Percentiles rank a stretch among this genome's conserved stretches.
Conservation (phyloP, 2,888 invertebrate genomes). For the Carabus problematicus region DNA sequence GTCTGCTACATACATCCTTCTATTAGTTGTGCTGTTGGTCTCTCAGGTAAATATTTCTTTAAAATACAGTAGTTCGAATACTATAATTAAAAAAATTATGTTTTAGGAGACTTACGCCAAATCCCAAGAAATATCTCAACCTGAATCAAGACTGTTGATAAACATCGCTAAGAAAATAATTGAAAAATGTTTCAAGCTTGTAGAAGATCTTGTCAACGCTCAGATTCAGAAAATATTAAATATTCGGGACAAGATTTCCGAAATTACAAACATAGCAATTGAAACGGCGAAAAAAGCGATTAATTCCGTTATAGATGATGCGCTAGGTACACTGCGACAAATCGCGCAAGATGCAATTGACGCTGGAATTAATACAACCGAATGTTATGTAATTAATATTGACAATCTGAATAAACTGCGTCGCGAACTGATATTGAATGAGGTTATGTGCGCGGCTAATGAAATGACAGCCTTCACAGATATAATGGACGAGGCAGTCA, state of each 20-base stretch:
- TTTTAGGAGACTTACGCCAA: neutral
- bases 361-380: slow-evolving; percentile 3
- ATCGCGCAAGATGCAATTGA: slow-evolving; percentile 11
- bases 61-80: neutral
- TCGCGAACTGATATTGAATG: neutral
- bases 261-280: slow-evolving; percentile 1
- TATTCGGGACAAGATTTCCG: neutral
- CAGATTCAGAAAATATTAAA: neutral
- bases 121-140: neutral
- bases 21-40: no score
- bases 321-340: neutral
- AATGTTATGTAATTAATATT: slow-evolving; percentile 1
- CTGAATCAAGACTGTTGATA: neutral
- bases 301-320: neutral
- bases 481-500: slow-evolving; percentile 3
- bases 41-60: no score
- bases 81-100: neutral
- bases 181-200: neutral
- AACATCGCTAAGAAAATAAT: neutral
- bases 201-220: neutral
- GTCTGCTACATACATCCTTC: no score
- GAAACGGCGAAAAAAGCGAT: slow-evolving; percentile 10
- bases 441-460: slow-evolving; percentile 11
- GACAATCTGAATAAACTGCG: neutral
- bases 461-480: neutral